Conservation (phyloP, 2,113 vertebrate genomes). For the Equus quagga region DNA sequence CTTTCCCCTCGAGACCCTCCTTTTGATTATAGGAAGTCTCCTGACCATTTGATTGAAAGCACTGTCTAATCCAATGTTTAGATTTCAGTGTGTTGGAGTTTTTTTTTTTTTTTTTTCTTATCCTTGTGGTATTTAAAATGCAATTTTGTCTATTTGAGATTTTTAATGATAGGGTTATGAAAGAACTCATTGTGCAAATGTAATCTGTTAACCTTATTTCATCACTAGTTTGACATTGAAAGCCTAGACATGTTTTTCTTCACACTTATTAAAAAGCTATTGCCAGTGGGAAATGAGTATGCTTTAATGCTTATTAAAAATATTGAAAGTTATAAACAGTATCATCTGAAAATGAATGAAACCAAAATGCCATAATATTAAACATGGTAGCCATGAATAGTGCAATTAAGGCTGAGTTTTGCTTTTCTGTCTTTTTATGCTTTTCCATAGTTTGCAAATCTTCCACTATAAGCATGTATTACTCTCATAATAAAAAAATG, state of each 20-base stretch:
- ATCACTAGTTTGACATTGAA: slow-evolving; percentile 24
- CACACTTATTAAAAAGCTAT: slow-evolving; percentile 48
- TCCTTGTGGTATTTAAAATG: slow-evolving; percentile 44
- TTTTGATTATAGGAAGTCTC: slow-evolving; percentile 45
- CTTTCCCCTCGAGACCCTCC: neutral
- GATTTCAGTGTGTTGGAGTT: neutral
- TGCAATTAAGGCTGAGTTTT: neutral
- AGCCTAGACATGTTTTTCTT: slow-evolving; percentile 51
- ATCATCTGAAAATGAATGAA: slow-evolving; percentile 42
- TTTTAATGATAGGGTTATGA: neutral
- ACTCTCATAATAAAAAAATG: neutral
- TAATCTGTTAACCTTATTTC: slow-evolving; percentile 36
- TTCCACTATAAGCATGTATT: neutral
- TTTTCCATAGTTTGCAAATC: neutral
- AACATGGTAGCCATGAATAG: neutral
- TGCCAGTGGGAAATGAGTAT: slow-evolving; percentile 19
- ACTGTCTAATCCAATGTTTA: neutral
- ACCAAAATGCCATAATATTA: neutral
- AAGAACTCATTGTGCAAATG: slow-evolving; percentile 17
- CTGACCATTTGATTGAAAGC: slow-evolving; percentile 33
- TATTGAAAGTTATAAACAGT: slow-evolving; percentile 36
- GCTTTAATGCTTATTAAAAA: neutral
- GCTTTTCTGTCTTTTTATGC: neutral
- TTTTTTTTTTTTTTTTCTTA: neutral
- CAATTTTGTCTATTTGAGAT: slow-evolving; percentile 40